Base-by-base conservation (phyloP, 2,888 invertebrate genomes). In the Lumbricus terrestris region DNA sequence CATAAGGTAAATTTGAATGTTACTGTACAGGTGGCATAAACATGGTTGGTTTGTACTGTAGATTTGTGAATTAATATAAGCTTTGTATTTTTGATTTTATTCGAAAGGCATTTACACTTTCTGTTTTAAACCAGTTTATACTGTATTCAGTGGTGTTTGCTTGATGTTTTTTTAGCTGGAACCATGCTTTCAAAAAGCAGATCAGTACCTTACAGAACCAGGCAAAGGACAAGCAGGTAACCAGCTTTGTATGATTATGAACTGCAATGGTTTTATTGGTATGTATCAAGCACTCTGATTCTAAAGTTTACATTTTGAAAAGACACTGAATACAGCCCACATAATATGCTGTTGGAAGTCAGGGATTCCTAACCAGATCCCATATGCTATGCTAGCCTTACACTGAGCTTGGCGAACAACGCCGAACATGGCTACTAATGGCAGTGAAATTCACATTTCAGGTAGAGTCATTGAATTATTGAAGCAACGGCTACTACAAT, bases 131-230 rank as follows among this genome's bases (percentile, higher is more conserved):
- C n/a, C n/a, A n/a, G 29, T n/a, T 69, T 69, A 69, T 69, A n/a
- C 6, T n/a, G 18, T 90, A 18, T 35, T 47, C 6, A 54, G 20
- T 18, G 35, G 34, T 47, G 15, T 38, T 40, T n/a, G 69, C 18
- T 33, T 23, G 6, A 33, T 90, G n/a, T 90, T 89, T 42, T n/a
- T 40, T 33, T 33, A 91, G 89, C 37, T 91, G 91, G 91, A 90
- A 91, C n/a, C 89, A 88, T 93, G 97, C 97, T 89, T 97, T 98
- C 95, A 97, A 97, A 95, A 97, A 97, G 95, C 97, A 97, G 95
- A 97, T 98, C 94, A 97, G 97, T 90, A 96, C 96, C 4, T 95
- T 97, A 91, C 97, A 97, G 94, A 96, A 96, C 89, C 96, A 97
- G 93, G 96, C 97, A 33, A 97, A 97, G 94, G 97, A 97, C 93